Evolutionary conservation across 2,797 vertebrate genomes (phyloP).

Genomic region (Pseudochaenichthys georgianus): DNA sequence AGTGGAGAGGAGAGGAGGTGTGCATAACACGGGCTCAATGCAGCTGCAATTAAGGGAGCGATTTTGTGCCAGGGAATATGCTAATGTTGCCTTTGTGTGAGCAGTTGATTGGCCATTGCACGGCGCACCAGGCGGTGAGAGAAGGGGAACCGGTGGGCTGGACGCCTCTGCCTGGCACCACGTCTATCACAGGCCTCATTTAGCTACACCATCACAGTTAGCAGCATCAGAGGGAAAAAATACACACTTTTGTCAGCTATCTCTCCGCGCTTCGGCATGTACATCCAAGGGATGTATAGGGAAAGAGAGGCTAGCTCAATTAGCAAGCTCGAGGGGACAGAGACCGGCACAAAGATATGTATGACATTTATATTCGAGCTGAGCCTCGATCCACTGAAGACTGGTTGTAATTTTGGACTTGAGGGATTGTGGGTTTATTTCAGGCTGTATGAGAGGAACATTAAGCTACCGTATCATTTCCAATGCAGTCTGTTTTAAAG

Average conservation of each 20-base stretch:
- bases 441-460: conserved; percentile 31
- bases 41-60: conserved; percentile 81
- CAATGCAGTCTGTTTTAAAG: not conserved
- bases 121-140: conserved; percentile 55
- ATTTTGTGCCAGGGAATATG: conserved; percentile 82
- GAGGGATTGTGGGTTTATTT: conserved; percentile 57
- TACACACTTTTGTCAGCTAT: conserved; percentile 43
- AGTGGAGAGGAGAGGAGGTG: conserved; percentile 54
- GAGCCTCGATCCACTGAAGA: conserved; percentile 50
- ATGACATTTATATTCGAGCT: conserved; percentile 73
- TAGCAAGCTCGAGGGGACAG: conserved; percentile 63
- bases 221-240: conserved; percentile 11
- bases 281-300: conserved; percentile 40
- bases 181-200: conserved; percentile 71
- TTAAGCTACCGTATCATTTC: conserved; percentile 26
- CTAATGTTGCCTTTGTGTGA: conserved; percentile 80
- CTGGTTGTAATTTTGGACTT: conserved; percentile 64
- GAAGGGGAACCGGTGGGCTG: conserved; percentile 55
- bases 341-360: conserved; percentile 41
- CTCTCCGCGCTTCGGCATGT: conserved; percentile 21
- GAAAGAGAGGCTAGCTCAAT: conserved; percentile 61
- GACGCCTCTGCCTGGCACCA: conserved; percentile 60
- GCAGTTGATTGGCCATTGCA: conserved; percentile 77
- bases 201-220: conserved; percentile 56
- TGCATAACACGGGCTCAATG: conserved; percentile 67